Base-by-base conservation (phyloP, 2,113 vertebrate genomes). In the Hemichromis elongatus region DNA sequence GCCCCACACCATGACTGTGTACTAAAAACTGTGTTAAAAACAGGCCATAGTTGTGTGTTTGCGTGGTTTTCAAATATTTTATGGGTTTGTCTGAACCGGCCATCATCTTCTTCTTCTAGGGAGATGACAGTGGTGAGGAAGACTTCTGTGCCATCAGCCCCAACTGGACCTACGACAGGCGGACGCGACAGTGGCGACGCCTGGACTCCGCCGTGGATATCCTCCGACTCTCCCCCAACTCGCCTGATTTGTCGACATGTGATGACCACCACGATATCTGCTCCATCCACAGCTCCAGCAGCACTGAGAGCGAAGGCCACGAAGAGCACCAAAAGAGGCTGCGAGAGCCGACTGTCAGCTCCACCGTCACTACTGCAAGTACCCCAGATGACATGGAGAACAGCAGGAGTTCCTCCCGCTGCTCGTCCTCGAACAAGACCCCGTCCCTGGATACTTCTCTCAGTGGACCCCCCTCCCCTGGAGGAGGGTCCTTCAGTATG, bases 61-160 rank as follows among this genome's bases (percentile, higher is more conserved):
- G 10, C n/a, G 16, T 10, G 24, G 4, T 50, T 73, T 73, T 2
- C 21, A 73, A 47, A 50, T 2, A 30, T 50, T 73, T 50, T 73
- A 50, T 12, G 35, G 37, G 14, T 73, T 73, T 28, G 26, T 50
- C 10, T 50, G 3, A 75, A 28, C 0, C 0, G 19, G 33, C 24
- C 10, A 14, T 47, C 40, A 19, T 73, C 68, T 0, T 75, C 68
- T 3, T 84, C 70, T 77, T 84, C 42, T 88, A 98, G 97, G 96
- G 95, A 16, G 94, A 96, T 3, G 96, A 95, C 9, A 95, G 93
- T 4, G 96, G 96, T 11, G 96, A 97, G 6, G 96, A 97, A 6
- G 97, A 97, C 35, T 95, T 96, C 6, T 97, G 95, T 35, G 96
- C 97, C 33, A 97, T 98, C 92, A 98, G 97, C 90, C 94, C 93